Conservation (phyloP, 2,113 vertebrate genomes). For the Gulo gulo region DNA sequence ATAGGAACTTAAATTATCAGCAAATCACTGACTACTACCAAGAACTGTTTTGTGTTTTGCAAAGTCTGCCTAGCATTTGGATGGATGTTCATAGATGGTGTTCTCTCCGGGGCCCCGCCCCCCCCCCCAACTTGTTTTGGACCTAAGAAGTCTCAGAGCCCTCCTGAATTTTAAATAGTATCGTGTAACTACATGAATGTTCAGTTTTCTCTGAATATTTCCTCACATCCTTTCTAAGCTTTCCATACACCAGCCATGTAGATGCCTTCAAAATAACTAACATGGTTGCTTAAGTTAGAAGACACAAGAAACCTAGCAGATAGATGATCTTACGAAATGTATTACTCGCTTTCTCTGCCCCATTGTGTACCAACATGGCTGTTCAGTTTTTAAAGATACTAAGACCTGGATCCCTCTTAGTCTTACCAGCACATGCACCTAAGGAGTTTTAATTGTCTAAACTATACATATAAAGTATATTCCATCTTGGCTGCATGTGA, state of each 20-base stretch:
- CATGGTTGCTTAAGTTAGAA: neutral
- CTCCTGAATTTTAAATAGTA: neutral
- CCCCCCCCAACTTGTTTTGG: neutral
- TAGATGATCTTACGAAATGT: neutral
- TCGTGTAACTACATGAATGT: neutral
- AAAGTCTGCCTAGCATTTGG: neutral
- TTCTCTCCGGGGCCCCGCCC: neutral
- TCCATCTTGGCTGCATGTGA: neutral
- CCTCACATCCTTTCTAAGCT: neutral
- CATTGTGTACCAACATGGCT: neutral
- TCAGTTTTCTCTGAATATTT: neutral
- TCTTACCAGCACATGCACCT: neutral
- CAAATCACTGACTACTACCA: neutral
- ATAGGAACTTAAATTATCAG: neutral
- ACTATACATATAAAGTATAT: neutral
- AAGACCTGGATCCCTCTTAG: neutral
- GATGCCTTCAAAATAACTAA: neutral
- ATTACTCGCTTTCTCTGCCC: neutral
- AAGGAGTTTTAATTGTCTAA: neutral
- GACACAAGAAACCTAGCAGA: neutral
- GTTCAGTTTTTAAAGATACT: neutral
- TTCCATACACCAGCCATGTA: neutral
- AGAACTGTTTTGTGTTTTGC: neutral
- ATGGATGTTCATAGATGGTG: neutral
- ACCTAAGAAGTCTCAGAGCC: neutral